Evolutionary conservation across 2,888 invertebrate genomes (phyloP).

Genomic region (Notocelia uddmanniana): DNA sequence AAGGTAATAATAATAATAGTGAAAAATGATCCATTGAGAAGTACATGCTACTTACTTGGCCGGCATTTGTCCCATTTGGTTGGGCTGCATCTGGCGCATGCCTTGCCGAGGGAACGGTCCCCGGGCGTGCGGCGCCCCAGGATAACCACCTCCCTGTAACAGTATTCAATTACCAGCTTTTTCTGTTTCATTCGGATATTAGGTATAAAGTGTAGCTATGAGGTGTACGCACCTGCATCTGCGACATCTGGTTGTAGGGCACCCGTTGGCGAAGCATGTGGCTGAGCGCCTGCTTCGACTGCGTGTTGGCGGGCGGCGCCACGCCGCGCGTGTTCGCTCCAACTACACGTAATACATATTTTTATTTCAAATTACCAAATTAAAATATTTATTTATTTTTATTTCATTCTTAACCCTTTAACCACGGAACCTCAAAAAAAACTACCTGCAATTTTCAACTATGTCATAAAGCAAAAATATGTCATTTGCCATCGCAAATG

Average conservation of each 20-base stretch:
- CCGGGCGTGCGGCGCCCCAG: conserved; percentile 74
- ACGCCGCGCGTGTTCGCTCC: conserved; percentile 75
- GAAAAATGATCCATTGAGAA: background rate
- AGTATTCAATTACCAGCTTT: background rate
- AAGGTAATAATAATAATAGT: background rate
- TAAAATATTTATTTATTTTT: too few species aligned
- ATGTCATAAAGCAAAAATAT: too few species aligned
- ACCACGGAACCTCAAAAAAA: too few species aligned
- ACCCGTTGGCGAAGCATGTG: conserved; percentile 93
- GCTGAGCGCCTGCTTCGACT: conserved; percentile 94
- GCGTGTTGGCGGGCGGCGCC: conserved; percentile 86
- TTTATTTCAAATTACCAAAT: too few species aligned
- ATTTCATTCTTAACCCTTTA: too few species aligned
- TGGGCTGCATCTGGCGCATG: conserved; percentile 81
- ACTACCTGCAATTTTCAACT: too few species aligned
- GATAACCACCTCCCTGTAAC: conserved; percentile 68
- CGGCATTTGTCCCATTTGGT: conserved; percentile 81
- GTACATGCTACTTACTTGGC: conserved; percentile 65
- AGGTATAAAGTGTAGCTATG: background rate
- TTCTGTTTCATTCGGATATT: background rate
- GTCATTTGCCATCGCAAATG: too few species aligned
- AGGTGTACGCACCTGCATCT: conserved; percentile 70
- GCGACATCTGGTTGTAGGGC: conserved; percentile 86
- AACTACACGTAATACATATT: conserved; percentile 50
- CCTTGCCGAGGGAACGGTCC: conserved; percentile 75